Base-by-base conservation (phyloP, 2,888 invertebrate genomes). In the Caenorhabditis becei region DNA sequence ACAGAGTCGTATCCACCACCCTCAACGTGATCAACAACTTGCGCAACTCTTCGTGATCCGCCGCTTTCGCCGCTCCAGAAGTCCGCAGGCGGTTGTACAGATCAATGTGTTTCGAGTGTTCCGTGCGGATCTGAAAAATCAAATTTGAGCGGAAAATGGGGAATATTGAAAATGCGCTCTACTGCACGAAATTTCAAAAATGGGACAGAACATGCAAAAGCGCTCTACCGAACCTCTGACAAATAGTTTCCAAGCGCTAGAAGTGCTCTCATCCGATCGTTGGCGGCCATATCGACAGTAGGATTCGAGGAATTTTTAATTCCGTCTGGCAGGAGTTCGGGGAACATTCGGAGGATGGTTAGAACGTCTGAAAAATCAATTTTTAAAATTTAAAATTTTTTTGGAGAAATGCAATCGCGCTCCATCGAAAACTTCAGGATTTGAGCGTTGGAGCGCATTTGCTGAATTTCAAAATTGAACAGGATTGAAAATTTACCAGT, bases 1-100 rank as follows among this genome's bases (percentile, higher is more conserved):
- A 93, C 63, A 99, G 93, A 0, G 97, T 97, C 0, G 98, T 99
- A 91, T 99, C 99, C 78, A 99, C 97, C 70, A 98, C 95, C 92
- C 97, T 96, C 77, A 97, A 92, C 32, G 95, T 92, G 85, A 75
- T 35, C 37, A 67, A n/a, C 44, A 80, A n/a, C 35, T 75, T 77
- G 23, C 74, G 63, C 18, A 75, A 44, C 10, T 77, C 67, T 0
- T 80, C 77, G 8, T 51, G 11, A 24, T 77, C 77, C 2, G 66
- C 16, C 24, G 62, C 62, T 32, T 72, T 77, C 11, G 49, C 47
- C 8, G n/a, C 26, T 51, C 77, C 81, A 0, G 59, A 49, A 14
- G 62, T 32, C 47, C 62, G 62, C 23, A 51, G 23, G 8, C 78
- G 44, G n/a, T 72, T 61, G 63, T 74, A 67, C 24, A 62, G 35